phyloP scores from a whole-genome alignment of 2,888 invertebrate species.

The Alviniconcha strummeri region DNA sequence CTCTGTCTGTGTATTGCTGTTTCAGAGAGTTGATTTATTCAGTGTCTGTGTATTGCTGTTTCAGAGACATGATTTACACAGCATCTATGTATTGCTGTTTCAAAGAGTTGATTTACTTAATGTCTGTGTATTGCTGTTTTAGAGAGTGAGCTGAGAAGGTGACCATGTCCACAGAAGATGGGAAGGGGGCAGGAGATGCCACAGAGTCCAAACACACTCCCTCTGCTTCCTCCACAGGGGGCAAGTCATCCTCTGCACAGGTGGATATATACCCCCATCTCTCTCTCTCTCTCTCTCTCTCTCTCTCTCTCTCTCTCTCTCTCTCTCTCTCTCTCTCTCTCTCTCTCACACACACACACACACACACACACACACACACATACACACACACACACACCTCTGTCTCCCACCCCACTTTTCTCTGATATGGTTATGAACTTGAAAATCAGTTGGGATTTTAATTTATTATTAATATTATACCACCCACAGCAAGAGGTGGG shows the following conservation, averaged over 20 bases:
- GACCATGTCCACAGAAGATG: constrained; percentile 26
- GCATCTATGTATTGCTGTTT: not conserved
- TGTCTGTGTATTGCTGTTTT: too few relatives aligned
- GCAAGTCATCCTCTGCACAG: constrained; percentile 14
- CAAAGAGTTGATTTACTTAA: too few relatives aligned
- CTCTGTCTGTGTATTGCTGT: too few relatives aligned
- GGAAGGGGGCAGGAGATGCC: constrained; percentile 18
- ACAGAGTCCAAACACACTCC: constrained; percentile 25
- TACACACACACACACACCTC: not conserved
- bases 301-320: not conserved
- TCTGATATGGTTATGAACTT: too few relatives aligned
- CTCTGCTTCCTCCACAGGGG: constrained; percentile 12
- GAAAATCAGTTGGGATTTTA: too few relatives aligned
- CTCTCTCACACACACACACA: too few relatives aligned
- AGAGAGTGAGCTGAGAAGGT: not conserved
- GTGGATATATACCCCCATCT: not conserved
- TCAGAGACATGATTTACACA: not conserved
- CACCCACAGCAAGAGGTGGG: too few relatives aligned
- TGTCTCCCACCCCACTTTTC: too few relatives aligned
- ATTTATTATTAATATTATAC: too few relatives aligned
- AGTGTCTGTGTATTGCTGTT: too few relatives aligned
- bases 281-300: not conserved
- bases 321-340: not conserved
- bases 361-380: too few relatives aligned
- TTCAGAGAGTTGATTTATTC: too few relatives aligned